These are phyloP conservation scores for Marmota monax DNA, from an alignment of 2,113 vertebrate genomes.

Conservation along the genomic window DNA sequence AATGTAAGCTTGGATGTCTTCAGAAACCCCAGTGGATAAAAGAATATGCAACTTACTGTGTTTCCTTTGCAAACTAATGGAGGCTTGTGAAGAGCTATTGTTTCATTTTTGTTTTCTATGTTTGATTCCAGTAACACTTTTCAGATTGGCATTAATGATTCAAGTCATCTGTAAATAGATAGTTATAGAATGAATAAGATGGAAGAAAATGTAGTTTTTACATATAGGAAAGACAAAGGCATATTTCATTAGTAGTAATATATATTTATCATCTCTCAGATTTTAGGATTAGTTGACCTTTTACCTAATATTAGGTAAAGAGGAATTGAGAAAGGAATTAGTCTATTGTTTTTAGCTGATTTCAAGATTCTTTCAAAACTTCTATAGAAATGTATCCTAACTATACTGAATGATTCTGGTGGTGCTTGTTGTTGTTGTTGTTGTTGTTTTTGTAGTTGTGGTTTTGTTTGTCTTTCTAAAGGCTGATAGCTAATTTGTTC, in stretches of 20 bases:
- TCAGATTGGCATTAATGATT: not conserved
- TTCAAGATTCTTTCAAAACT: slow-evolving; percentile 64
- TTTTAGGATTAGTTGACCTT: slow-evolving; percentile 40
- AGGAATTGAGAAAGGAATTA: slow-evolving; percentile 51
- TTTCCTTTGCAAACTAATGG: slow-evolving; percentile 29
- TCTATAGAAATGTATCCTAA: slow-evolving; percentile 24
- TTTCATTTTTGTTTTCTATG: slow-evolving; percentile 43
- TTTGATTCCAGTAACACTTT: slow-evolving; percentile 51
- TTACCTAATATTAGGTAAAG: slow-evolving; percentile 39
- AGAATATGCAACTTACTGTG: not conserved
- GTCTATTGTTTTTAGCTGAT: slow-evolving; percentile 20
- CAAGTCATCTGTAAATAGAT: not conserved
- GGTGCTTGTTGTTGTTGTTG: too few species aligned
- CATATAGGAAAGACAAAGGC: not conserved
- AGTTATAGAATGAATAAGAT: not conserved
- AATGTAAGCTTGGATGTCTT: slow-evolving; percentile 18
- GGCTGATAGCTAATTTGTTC: slow-evolving; percentile 52
- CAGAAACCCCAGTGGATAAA: slow-evolving; percentile 21
- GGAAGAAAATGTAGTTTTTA: not conserved
- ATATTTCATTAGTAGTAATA: not conserved
- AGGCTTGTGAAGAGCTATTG: slow-evolving; percentile 20
- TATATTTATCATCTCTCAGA: not conserved
- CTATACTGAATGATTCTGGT: not conserved
- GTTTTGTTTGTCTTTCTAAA: slow-evolving; percentile 45
- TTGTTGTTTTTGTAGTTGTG: slow-evolving; percentile 40